These are phyloP conservation scores for Melitaea athalia DNA, from an alignment of 2,888 invertebrate species.

Conservation along the genomic window DNA sequence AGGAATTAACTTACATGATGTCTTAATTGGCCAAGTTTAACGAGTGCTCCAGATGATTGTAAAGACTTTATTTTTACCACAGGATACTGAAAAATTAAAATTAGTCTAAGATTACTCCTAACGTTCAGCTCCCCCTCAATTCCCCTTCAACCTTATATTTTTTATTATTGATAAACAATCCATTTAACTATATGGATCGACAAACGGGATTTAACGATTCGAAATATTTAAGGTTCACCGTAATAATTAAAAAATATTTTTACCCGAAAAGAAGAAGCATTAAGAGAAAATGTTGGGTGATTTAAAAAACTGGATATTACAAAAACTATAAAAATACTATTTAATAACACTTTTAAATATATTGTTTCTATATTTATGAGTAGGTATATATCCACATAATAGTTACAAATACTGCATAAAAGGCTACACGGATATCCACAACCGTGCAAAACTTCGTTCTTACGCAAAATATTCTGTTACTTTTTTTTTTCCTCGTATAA, in stretches of 20 bases:
- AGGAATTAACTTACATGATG: conserved; percentile 48
- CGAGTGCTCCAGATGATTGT: conserved; percentile 23
- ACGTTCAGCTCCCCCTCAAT: too few species aligned
- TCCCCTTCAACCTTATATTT: too few species aligned
- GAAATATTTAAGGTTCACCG: background rate
- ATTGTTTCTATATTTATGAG: background rate
- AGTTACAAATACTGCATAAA: background rate
- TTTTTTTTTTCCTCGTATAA: background rate
- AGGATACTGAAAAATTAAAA: conserved; percentile 28
- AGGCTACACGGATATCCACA: background rate
- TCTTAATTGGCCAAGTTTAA: conserved; percentile 45
- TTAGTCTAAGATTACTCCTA: background rate
- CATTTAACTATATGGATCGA: too few species aligned
- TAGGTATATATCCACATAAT: background rate
- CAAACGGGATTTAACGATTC: too few species aligned
- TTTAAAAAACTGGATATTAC: conserved; percentile 7
- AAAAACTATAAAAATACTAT: background rate
- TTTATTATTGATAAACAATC: too few species aligned
- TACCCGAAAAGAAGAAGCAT: conserved; percentile 6
- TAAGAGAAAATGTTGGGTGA: background rate
- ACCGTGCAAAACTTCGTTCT: too few species aligned
- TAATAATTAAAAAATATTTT: background rate
- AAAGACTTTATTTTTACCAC: conserved; percentile 18
- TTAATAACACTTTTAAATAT: conserved; percentile 20
- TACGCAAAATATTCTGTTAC: background rate